Evolutionary conservation across 35 echinoderm and acorn worm species (phyloP).

Genomic region (Lytechinus pictus): DNA sequence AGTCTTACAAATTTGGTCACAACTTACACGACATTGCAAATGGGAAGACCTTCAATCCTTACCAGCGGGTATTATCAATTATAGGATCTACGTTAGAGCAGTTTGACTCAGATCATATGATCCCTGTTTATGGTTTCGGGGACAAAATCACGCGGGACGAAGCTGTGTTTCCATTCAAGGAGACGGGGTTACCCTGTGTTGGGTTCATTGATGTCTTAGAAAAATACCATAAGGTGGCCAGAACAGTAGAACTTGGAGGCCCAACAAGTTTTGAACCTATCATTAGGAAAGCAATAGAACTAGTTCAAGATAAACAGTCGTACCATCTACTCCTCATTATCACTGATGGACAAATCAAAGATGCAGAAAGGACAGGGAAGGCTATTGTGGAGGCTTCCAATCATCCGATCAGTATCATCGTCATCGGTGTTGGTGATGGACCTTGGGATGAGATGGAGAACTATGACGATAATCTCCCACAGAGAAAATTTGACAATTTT

Average conservation of each 20-base stretch:
- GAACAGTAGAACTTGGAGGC: slow-evolving; percentile 64
- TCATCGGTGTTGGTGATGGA: slow-evolving; percentile 90
- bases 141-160: slow-evolving; percentile 68
- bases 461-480: slow-evolving; percentile 87
- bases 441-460: slow-evolving; percentile 85
- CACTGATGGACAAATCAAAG: slow-evolving; percentile 79
- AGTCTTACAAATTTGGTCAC: slow-evolving; percentile 49
- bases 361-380: slow-evolving; percentile 49
- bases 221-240: slow-evolving; percentile 62
- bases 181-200: slow-evolving; percentile 57
- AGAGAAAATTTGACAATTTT: slow-evolving; percentile 91
- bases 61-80: slow-evolving; percentile 86
- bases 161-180: slow-evolving; percentile 73
- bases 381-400: slow-evolving; percentile 86
- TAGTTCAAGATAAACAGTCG: slow-evolving; percentile 71
- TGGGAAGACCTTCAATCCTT: slow-evolving; percentile 86
- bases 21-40: slow-evolving; percentile 87
- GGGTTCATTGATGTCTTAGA: slow-evolving; percentile 87
- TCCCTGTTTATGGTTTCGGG: slow-evolving; percentile 91
- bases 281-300: slow-evolving; percentile 85
- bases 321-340: slow-evolving; percentile 92
- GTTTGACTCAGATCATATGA: slow-evolving; percentile 91
- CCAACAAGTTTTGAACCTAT: slow-evolving; percentile 94
- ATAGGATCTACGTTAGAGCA: slow-evolving; percentile 92
- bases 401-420: slow-evolving; percentile 90